These are phyloP conservation scores for Tenualosa ilisha DNA, from an alignment of 2,797 vertebrate species.

Conservation along the genomic window DNA sequence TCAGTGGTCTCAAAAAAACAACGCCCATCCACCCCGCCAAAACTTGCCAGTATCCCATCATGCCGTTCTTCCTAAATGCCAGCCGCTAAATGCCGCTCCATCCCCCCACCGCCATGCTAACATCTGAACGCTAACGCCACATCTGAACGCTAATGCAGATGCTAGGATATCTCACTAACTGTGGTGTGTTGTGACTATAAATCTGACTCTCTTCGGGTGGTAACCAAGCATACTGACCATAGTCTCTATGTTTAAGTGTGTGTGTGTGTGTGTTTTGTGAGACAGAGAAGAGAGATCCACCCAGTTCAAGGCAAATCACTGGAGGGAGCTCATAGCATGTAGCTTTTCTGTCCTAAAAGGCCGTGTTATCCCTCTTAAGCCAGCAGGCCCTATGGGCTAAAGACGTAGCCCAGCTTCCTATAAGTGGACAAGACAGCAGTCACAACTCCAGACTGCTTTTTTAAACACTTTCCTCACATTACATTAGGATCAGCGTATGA, in stretches of 20 bases:
- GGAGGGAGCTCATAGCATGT: not conserved
- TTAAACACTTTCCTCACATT: constrained; percentile 42
- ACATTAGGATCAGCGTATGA: constrained; percentile 49
- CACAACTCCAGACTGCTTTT: constrained; percentile 32
- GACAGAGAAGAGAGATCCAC: not conserved
- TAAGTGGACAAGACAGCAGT: not conserved
- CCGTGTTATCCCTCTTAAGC: not conserved
- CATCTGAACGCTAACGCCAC: constrained; percentile 4
- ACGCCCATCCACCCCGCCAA: constrained; percentile 39
- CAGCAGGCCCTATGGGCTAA: not conserved
- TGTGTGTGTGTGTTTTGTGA: not conserved
- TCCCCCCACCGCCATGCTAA: not conserved
- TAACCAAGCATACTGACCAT: not conserved
- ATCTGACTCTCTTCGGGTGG: not conserved
- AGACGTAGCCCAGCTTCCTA: not conserved
- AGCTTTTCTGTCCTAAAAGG: not conserved
- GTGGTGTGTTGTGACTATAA: not conserved
- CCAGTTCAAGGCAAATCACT: not conserved
- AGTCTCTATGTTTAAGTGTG: not conserved
- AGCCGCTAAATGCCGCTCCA: constrained; percentile 29
- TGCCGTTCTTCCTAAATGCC: constrained; percentile 49
- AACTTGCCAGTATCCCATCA: constrained; percentile 53
- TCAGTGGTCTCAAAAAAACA: constrained; percentile 80
- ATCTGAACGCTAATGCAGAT: not conserved
- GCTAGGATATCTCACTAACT: not conserved